phyloP scores from a whole-genome alignment of 2,797 vertebrate genomes.

The Labeo calbasu region DNA sequence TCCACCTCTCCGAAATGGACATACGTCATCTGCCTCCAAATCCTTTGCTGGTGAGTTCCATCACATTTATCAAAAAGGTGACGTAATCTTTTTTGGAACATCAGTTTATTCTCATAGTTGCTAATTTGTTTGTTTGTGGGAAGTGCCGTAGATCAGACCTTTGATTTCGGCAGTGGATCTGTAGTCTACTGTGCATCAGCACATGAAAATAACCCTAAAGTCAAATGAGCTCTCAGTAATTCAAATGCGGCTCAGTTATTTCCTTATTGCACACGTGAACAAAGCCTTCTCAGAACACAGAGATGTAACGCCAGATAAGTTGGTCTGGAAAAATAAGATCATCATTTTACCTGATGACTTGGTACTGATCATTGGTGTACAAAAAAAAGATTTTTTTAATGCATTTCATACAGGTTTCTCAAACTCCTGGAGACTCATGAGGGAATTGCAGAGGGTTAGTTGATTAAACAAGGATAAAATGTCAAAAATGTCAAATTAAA shows the following conservation, averaged over 20 bases:
- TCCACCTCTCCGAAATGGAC: slow-evolving; percentile 90
- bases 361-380: not conserved
- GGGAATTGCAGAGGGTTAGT: not conserved
- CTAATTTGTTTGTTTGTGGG: slow-evolving; percentile 13
- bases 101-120: not conserved
- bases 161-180: not conserved
- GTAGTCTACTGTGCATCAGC: slow-evolving; percentile 15
- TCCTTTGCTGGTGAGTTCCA: slow-evolving; percentile 84
- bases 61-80: not conserved
- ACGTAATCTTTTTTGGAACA: not conserved
- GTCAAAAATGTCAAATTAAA: not conserved
- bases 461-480: no score
- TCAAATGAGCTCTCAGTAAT: slow-evolving; percentile 65
- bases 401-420: not conserved
- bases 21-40: slow-evolving; percentile 80
- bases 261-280: slow-evolving; percentile 57
- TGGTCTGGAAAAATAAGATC: not conserved
- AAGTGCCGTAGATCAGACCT: not conserved
- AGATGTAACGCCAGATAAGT: slow-evolving; percentile 27
- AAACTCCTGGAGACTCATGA: not conserved
- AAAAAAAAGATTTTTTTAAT: not conserved
- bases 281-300: slow-evolving; percentile 38
- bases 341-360: not conserved
- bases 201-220: slow-evolving; percentile 55
- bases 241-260: slow-evolving; percentile 52